phyloP scores from a whole-genome alignment of 2,113 vertebrate species.

The Melanotaenia duboulayi region DNA sequence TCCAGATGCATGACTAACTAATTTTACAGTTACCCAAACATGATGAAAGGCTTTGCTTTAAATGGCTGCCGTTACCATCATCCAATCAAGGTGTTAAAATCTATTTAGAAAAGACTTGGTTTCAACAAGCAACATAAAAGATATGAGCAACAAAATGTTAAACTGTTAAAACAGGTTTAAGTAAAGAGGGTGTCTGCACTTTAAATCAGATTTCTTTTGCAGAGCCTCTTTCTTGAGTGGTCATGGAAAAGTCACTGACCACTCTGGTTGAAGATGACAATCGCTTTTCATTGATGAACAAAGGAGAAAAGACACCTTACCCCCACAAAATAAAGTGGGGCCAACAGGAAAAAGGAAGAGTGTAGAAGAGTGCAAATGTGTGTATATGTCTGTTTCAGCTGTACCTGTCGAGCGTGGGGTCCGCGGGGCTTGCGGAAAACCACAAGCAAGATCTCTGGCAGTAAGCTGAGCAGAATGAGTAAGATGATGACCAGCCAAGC shows the following conservation, averaged over 20 bases:
- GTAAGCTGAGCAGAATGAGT: conserved; percentile 93
- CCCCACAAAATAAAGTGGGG: background rate
- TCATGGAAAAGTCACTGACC: background rate
- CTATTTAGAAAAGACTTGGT: background rate
- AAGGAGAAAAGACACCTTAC: background rate
- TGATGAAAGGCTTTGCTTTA: too few relatives aligned
- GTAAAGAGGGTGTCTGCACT: too few relatives aligned
- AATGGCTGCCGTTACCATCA: too few relatives aligned
- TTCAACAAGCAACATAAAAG: background rate
- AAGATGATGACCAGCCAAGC: conserved; percentile 94
- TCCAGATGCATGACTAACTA: background rate
- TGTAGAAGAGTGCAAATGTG: background rate
- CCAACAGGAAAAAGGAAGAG: too few relatives aligned
- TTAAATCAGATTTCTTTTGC: too few relatives aligned
- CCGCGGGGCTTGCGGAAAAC: conserved; percentile 77
- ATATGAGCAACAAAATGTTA: background rate
- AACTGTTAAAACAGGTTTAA: background rate
- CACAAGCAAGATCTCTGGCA: conserved; percentile 91
- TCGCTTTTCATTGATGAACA: background rate
- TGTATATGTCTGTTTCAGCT: conserved; percentile 15
- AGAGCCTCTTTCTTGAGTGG: background rate
- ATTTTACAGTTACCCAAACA: background rate
- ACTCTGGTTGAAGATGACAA: background rate
- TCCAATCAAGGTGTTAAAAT: background rate
- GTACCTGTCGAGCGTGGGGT: conserved; percentile 77